phyloP scores from a whole-genome alignment of 2,797 vertebrate genomes.

The Chelon labrosus region DNA sequence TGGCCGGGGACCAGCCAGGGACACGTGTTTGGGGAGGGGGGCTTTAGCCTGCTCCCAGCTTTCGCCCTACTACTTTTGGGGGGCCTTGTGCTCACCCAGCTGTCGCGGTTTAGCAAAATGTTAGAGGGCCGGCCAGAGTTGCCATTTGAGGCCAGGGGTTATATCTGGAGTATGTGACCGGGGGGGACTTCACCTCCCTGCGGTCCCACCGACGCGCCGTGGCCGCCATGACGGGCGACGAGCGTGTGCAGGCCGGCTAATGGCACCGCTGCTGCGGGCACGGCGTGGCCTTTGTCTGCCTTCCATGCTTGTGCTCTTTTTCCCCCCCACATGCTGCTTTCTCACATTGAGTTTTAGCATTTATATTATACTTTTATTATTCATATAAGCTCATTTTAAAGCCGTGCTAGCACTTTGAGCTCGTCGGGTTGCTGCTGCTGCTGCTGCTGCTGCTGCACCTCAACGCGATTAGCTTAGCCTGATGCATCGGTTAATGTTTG shows the following conservation, averaged over 20 bases:
- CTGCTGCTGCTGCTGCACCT: constrained; percentile 38
- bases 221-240: not conserved
- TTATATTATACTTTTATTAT: too few species aligned
- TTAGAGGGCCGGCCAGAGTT: not conserved
- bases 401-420: not conserved
- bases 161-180: constrained; percentile 5
- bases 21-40: constrained; percentile 63
- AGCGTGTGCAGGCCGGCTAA: constrained; percentile 41
- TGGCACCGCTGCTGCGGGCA: constrained; percentile 26
- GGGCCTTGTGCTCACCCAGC: constrained; percentile 32
- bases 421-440: constrained; percentile 17
- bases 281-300: constrained; percentile 73
- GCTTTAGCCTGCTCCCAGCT: too few species aligned
- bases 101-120: constrained; percentile 16
- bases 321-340: not conserved
- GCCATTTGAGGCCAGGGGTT: constrained; percentile 15
- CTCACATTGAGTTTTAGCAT: not conserved
- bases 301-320: constrained; percentile 14
- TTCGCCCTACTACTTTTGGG: constrained; percentile 7
- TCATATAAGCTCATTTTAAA: too few species aligned
- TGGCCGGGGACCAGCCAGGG: not conserved
- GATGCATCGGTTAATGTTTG: not conserved
- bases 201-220: not conserved
- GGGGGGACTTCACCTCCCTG: too few species aligned
- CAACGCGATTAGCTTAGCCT: not conserved